These are phyloP conservation scores for Melanostoma scalare DNA, from an alignment of 2,888 invertebrate species.

Conservation along the genomic window DNA sequence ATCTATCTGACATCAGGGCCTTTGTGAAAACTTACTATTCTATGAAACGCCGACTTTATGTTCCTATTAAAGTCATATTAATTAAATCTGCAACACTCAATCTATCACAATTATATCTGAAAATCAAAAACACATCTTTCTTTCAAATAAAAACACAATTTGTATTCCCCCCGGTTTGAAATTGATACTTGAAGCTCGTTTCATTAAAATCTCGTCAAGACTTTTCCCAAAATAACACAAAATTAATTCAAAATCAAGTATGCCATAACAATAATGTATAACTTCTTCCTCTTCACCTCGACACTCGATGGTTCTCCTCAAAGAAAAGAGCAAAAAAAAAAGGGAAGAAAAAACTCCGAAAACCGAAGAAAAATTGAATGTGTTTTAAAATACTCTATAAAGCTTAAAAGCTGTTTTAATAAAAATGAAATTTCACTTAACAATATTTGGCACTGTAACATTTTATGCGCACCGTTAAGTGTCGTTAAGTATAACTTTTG, in stretches of 20 bases:
- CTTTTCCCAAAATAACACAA: not conserved
- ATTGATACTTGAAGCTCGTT: no score
- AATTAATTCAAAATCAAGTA: slow-evolving; percentile 22
- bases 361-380: slow-evolving; percentile 15
- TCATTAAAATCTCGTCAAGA: not conserved
- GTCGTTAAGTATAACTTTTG: slow-evolving; percentile 67
- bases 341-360: not conserved
- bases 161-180: no score
- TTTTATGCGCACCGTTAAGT: slow-evolving; percentile 67
- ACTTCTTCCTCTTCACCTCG: not conserved
- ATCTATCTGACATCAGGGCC: no score
- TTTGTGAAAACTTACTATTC: no score
- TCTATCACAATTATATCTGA: no score
- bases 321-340: not conserved
- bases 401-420: slow-evolving; percentile 47
- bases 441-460: slow-evolving; percentile 60
- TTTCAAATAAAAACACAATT: no score
- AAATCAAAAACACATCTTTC: no score
- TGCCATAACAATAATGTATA: slow-evolving; percentile 12
- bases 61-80: no score
- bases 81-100: no score
- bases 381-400: slow-evolving; percentile 32
- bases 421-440: slow-evolving; percentile 70
- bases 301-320: no score
- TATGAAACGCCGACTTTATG: no score